Evolutionary conservation across 2,797 vertebrate species (phyloP).

Genomic region (Antrozous pallidus): DNA sequence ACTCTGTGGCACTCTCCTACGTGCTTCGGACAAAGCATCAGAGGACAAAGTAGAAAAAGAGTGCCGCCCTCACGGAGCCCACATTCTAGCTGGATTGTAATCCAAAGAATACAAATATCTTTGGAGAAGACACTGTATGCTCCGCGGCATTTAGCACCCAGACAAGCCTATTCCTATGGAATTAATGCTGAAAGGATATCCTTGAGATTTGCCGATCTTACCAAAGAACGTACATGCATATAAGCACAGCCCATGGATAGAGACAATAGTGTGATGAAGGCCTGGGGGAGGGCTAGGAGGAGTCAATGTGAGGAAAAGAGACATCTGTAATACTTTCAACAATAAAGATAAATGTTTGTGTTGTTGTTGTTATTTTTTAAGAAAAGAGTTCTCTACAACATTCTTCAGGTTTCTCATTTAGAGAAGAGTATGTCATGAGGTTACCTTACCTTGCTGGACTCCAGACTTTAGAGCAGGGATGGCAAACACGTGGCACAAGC

Average conservation of each 20-base stretch:
- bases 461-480: not conserved
- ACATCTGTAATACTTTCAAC: no score
- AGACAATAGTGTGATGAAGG: no score
- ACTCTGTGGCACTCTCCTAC: not conserved
- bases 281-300: no score
- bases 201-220: not conserved
- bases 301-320: no score
- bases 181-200: not conserved
- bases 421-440: not conserved
- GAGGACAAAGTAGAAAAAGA: not conserved
- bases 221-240: no score
- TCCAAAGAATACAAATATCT: not conserved
- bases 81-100: not conserved
- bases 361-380: no score
- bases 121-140: not conserved
- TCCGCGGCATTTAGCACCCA: not conserved
- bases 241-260: no score
- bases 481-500: not conserved
- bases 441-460: not conserved
- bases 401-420: not conserved
- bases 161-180: not conserved
- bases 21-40: no score
- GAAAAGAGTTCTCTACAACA: not conserved
- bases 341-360: no score
- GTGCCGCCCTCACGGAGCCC: accelerated